A percentile compares a stretch with the other conserved stretches of the same genome.
Evolutionary conservation across 2,797 vertebrate species (phyloP).

Genomic region (Adelosebastes latens): DNA sequence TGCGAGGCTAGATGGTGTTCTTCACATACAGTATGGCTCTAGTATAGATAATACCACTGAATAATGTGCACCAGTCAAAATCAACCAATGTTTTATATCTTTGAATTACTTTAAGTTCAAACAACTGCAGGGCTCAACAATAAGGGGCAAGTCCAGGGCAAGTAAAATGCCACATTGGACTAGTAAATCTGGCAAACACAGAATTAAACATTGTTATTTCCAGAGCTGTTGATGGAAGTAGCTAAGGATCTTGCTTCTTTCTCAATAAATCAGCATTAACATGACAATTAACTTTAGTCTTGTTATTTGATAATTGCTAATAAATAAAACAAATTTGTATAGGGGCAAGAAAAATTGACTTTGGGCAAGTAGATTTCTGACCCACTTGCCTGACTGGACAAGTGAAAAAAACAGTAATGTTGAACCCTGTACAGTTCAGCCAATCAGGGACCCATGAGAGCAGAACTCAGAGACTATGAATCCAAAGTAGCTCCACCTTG

Average conservation of each 20-base stretch:
- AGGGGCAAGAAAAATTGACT: background rate
- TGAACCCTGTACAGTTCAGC: background rate
- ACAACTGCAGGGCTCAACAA: background rate
- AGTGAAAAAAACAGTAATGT: background rate
- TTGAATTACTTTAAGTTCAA: background rate
- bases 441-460: slow-evolving; percentile 5
- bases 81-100: slow-evolving; percentile 20
- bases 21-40: background rate
- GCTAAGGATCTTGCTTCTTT: background rate
- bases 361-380: background rate
- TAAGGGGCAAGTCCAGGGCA: too few species aligned
- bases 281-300: background rate
- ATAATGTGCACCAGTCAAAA: slow-evolving; percentile 6
- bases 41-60: background rate
- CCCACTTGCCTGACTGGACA: background rate
- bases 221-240: too few species aligned
- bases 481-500: slow-evolving; percentile 19
- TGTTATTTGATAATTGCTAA: background rate
- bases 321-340: background rate
- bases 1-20: background rate
- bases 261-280: background rate
- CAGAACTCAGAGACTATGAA: slow-evolving; percentile 13
- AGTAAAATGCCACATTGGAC: too few species aligned
- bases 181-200: too few species aligned
- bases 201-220: too few species aligned